Evolutionary conservation across 1,140 invertebrate genomes (phyloP), one percentile per base, ranked within the genome.

Genomic region (Drosophila fuyamai): DNA sequence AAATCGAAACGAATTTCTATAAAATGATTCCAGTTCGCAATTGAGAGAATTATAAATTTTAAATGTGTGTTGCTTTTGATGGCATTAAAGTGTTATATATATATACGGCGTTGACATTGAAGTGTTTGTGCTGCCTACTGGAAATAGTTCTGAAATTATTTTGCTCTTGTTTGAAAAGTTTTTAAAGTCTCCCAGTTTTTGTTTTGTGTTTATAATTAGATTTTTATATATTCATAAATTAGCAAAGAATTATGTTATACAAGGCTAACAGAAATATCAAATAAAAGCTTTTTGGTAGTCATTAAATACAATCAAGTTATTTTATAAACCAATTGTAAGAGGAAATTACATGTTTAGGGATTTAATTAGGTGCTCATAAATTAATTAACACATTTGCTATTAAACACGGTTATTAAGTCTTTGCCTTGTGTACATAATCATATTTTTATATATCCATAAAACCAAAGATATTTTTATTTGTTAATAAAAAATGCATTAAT

Each of bases 61-160:
- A 43, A 35, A 41, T 9, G 35, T 13, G 27, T 14, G 23, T 32
- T 16, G 16, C 14, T 44, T 29, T 40, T 29, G n/a, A 40, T 56
- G 23, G 53, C 59, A 29, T 16, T 41, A 58, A 32, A 59, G 43
- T 59, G 16, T 35, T 50, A 35, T 40, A 40, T 62, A 55, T 44
- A 23, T 16, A 36, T 36, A 32, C 6, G 8, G 29, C 29, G 43
- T 48, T 81, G 78, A 81, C 79, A 81, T 81, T 81, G 79, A 81
- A 72, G 59, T 53, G 44, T 36, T 66, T 53, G 53, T 23, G 14
- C 14, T 65, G 55, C 35, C 32, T 65, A 48, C 35, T 71, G 74
- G 65, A 62, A 66, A 36, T 59, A 56, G 61, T 56, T 74, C 23
- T 41, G 38, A 56, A 40, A 16, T 67, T 50, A 29, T 57, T 41